phyloP scores from a whole-genome alignment of 2,113 vertebrate species.

The Nerophis ophidion region DNA sequence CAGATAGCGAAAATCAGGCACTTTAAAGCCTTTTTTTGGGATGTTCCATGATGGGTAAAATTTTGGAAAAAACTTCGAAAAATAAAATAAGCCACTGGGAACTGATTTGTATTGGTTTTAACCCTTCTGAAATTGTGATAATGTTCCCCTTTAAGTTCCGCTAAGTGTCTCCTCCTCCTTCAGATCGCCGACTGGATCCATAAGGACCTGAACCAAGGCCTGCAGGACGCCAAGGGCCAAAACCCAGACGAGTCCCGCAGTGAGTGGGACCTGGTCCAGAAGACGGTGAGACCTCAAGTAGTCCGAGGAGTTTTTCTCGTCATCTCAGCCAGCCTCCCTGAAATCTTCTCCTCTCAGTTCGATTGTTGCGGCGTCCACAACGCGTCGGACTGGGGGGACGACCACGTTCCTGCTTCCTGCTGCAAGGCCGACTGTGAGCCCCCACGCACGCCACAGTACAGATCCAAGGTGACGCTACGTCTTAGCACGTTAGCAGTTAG shows the following conservation, averaged over 20 bases:
- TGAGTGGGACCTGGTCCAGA: slow-evolving; percentile 64
- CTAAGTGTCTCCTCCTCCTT: neutral
- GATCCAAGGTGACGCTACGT: slow-evolving; percentile 14
- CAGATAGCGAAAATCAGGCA: too few species aligned
- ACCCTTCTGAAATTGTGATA: too few species aligned
- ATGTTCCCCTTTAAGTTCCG: too few species aligned
- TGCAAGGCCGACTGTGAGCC: slow-evolving; percentile 8
- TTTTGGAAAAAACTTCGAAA: too few species aligned
- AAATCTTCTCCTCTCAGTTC: slow-evolving; percentile 42
- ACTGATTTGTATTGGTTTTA: too few species aligned
- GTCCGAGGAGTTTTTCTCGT: neutral
- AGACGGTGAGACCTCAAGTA: slow-evolving; percentile 19
- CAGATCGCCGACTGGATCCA: slow-evolving; percentile 26
- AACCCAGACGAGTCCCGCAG: fast-evolving
- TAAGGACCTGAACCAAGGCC: slow-evolving; percentile 3
- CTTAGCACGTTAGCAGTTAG: neutral
- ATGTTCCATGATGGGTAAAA: too few species aligned
- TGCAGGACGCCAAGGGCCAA: neutral
- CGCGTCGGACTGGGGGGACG: slow-evolving; percentile 29
- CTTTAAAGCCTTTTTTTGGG: too few species aligned
- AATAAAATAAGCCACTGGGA: too few species aligned
- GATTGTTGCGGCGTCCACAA: slow-evolving; percentile 59
- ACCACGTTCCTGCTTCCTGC: slow-evolving; percentile 34
- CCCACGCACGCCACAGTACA: fast-evolving
- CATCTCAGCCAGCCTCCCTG: neutral